phyloP scores from a whole-genome alignment of 2,797 vertebrate species.

The Gorsachius magnificus region DNA sequence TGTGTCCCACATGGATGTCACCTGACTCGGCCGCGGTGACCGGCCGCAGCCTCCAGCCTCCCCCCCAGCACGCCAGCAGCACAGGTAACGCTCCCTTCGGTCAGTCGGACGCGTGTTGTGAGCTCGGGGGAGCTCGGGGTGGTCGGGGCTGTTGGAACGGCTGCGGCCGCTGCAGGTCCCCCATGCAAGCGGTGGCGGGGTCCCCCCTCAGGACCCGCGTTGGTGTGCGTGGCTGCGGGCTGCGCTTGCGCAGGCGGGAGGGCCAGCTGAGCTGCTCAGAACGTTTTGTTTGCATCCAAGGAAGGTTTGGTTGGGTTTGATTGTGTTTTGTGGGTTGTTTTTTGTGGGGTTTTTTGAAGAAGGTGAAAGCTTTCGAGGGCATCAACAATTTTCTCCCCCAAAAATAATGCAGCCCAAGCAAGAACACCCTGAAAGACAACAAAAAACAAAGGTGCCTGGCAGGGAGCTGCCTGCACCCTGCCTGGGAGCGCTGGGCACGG shows the following conservation, averaged over 20 bases:
- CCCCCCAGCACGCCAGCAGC: background rate
- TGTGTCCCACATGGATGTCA: background rate
- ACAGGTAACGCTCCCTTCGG: accelerated
- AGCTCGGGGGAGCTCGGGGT: background rate
- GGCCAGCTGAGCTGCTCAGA: background rate
- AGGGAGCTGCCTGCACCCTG: background rate
- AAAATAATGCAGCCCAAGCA: background rate
- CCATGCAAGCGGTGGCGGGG: accelerated
- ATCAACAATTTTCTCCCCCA: background rate
- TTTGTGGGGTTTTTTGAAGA: background rate
- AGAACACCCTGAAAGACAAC: background rate
- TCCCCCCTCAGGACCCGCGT: accelerated
- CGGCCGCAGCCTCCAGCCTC: accelerated
- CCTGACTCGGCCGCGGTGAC: background rate
- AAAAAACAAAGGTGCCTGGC: background rate
- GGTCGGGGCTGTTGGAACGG: accelerated
- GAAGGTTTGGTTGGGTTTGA: background rate
- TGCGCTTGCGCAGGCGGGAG: accelerated
- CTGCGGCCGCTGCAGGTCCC: accelerated
- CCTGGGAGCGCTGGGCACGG: background rate
- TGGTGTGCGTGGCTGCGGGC: background rate
- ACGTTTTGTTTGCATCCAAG: background rate
- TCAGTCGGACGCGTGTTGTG: accelerated
- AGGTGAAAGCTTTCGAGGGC: conserved; percentile 6
- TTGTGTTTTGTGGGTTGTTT: background rate